A percentile compares a stretch with the other conserved stretches of the same genome.
These are phyloP conservation scores for Shargacucullia verbasci DNA, from an alignment of 2,888 invertebrate species.

Conservation along the genomic window DNA sequence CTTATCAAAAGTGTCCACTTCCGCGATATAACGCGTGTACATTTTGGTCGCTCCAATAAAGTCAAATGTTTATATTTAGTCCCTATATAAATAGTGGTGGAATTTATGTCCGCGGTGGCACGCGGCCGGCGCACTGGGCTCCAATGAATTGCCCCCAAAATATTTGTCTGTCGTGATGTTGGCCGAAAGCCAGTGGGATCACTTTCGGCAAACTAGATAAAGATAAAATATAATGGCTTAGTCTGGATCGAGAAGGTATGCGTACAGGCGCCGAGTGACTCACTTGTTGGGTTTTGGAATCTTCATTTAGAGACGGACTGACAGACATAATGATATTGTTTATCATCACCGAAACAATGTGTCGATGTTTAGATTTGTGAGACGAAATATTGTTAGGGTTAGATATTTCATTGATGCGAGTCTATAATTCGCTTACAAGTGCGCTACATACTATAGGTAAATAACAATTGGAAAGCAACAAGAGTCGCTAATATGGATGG, in stretches of 20 bases:
- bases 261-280: slow-evolving; percentile 61
- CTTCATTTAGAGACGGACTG: slow-evolving; percentile 42
- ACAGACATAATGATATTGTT: slow-evolving; percentile 36
- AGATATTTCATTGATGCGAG: too few species aligned
- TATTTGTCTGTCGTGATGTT: slow-evolving; percentile 85
- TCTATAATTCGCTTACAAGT: too few species aligned
- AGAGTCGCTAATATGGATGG: too few species aligned
- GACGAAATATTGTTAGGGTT: too few species aligned
- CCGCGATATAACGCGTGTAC: slow-evolving; percentile 64
- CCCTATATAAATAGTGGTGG: slow-evolving; percentile 77
- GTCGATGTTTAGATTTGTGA: too few species aligned
- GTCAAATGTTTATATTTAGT: slow-evolving; percentile 80
- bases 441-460: too few species aligned
- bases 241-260: slow-evolving; percentile 70
- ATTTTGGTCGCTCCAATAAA: slow-evolving; percentile 72
- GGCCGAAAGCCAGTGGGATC: slow-evolving; percentile 83
- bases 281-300: slow-evolving; percentile 61
- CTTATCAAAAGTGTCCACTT: slow-evolving; percentile 67
- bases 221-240: slow-evolving; percentile 74
- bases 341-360: slow-evolving; percentile 3
- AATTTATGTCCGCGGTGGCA: slow-evolving; percentile 74
- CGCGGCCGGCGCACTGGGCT: slow-evolving; percentile 68
- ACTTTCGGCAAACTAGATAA: slow-evolving; percentile 81
- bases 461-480: too few species aligned
- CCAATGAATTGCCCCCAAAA: slow-evolving; percentile 84